These are phyloP conservation scores for Salvelinus alpinus DNA, from an alignment of 2,113 vertebrate genomes.

Conservation along the genomic window DNA sequence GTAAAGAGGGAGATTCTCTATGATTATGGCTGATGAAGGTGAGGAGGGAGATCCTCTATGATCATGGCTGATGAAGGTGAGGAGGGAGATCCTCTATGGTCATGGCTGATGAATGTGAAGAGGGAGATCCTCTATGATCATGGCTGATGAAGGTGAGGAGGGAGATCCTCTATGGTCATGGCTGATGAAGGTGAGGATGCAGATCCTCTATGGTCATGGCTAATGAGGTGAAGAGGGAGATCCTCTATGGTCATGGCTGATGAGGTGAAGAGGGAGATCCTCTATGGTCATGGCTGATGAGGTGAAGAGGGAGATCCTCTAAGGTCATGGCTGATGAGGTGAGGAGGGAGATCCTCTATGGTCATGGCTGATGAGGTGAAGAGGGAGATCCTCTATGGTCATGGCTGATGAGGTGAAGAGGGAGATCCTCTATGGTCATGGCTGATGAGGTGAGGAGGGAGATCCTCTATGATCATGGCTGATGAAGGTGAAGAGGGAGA, in stretches of 20 bases:
- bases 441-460: slow-evolving; percentile 89
- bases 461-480: neutral
- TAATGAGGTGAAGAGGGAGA: slow-evolving; percentile 82
- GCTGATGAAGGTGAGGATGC: slow-evolving; percentile 49
- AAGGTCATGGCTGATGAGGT: slow-evolving; percentile 99
- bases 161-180: neutral
- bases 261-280: neutral
- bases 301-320: slow-evolving; percentile 83
- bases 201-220: slow-evolving; percentile 99
- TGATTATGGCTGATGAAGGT: neutral
- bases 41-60: neutral
- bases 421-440: slow-evolving; percentile 99
- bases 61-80: neutral
- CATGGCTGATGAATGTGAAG: slow-evolving; percentile 83
- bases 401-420: slow-evolving; percentile 35
- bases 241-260: neutral
- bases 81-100: slow-evolving; percentile 96
- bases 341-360: slow-evolving; percentile 37
- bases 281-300: neutral
- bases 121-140: neutral
- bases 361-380: neutral
- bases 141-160: neutral
- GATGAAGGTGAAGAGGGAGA: neutral
- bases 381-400: neutral
- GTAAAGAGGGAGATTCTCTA: neutral